Percentiles rank a stretch among this genome's conserved stretches.
phyloP scores from a whole-genome alignment of 1,140 invertebrate genomes.

The Anagrus nilaparvatae region DNA sequence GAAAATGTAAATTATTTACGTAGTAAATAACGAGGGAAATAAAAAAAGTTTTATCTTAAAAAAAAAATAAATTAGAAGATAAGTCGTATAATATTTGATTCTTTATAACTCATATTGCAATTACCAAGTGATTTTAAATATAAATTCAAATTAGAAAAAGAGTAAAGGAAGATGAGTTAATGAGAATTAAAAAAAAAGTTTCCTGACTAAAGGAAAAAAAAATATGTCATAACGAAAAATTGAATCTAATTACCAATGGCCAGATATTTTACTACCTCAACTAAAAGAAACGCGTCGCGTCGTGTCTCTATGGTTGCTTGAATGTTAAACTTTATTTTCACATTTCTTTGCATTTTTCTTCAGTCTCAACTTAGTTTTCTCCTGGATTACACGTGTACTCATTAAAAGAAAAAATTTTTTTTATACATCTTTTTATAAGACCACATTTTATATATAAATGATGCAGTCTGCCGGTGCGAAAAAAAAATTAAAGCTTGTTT shows the following conservation, averaged over 20 bases:
- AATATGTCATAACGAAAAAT: conserved; percentile 16
- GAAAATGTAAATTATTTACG: conserved; percentile 32
- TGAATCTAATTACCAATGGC: conserved; percentile 35
- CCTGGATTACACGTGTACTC: conserved; percentile 9
- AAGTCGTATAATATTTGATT: too few relatives aligned
- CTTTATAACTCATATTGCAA: too few relatives aligned
- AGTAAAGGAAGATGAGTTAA: neutral
- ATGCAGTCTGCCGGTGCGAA: too few relatives aligned
- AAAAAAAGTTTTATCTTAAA: too few relatives aligned
- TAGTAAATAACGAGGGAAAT: conserved; percentile 28
- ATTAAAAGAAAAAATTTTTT: conserved; percentile 17
- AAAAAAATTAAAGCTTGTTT: too few relatives aligned
- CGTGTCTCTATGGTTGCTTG: too few relatives aligned
- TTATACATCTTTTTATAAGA: conserved; percentile 4
- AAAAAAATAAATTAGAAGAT: too few relatives aligned
- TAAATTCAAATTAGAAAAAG: neutral
- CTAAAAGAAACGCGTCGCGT: conserved; percentile 22
- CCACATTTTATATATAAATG: too few relatives aligned
- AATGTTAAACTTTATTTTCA: neutral
- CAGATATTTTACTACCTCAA: too few relatives aligned
- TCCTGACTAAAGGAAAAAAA: conserved; percentile 10
- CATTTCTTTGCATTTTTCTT: conserved; percentile 3
- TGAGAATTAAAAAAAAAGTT: conserved; percentile 2
- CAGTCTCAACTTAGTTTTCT: conserved; percentile 8
- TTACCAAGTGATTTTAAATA: too few relatives aligned